These are phyloP conservation scores for Champsocephalus gunnari DNA, from an alignment of 2,797 vertebrate genomes.

Conservation along the genomic window DNA sequence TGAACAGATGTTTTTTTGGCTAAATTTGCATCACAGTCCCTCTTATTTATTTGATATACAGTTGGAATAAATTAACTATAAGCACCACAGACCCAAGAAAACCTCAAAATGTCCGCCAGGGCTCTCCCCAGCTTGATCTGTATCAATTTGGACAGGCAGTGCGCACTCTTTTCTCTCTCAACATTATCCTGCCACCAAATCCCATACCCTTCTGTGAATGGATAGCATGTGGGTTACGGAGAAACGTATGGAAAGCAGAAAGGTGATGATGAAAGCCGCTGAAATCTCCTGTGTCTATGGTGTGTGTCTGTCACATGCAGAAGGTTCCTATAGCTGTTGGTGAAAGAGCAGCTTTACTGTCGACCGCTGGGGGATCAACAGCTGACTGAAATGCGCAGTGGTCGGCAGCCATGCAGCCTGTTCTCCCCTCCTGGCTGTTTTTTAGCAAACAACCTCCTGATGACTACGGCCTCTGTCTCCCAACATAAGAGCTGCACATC, in stretches of 20 bases:
- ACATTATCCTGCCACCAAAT: slow-evolving; percentile 58
- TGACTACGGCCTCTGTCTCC: slow-evolving; percentile 58
- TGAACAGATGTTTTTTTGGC: slow-evolving; percentile 26
- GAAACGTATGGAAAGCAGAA: slow-evolving; percentile 56
- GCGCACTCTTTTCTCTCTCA: slow-evolving; percentile 53
- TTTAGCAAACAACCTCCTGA: slow-evolving; percentile 70
- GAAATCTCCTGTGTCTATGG: slow-evolving; percentile 51
- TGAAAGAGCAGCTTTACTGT: slow-evolving; percentile 40
- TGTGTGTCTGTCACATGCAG: slow-evolving; percentile 46
- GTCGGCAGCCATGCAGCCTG: slow-evolving; percentile 51
- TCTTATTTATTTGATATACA: slow-evolving; percentile 29
- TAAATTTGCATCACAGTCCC: slow-evolving; percentile 11
- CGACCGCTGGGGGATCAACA: slow-evolving; percentile 62
- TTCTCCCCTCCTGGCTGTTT: slow-evolving; percentile 64
- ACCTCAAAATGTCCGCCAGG: slow-evolving; percentile 51
- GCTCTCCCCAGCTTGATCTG: slow-evolving; percentile 51
- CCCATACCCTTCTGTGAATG: slow-evolving; percentile 48
- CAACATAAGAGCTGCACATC: slow-evolving; percentile 58
- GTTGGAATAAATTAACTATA: slow-evolving; percentile 24
- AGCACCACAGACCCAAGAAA: slow-evolving; percentile 24
- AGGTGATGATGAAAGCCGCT: slow-evolving; percentile 60
- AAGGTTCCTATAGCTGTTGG: slow-evolving; percentile 31
- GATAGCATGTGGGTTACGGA: slow-evolving; percentile 40
- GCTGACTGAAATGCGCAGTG: slow-evolving; percentile 64
- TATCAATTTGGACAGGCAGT: slow-evolving; percentile 50